Evolutionary conservation across 1,140 invertebrate genomes (phyloP).

Genomic region (Bombus turneri): DNA sequence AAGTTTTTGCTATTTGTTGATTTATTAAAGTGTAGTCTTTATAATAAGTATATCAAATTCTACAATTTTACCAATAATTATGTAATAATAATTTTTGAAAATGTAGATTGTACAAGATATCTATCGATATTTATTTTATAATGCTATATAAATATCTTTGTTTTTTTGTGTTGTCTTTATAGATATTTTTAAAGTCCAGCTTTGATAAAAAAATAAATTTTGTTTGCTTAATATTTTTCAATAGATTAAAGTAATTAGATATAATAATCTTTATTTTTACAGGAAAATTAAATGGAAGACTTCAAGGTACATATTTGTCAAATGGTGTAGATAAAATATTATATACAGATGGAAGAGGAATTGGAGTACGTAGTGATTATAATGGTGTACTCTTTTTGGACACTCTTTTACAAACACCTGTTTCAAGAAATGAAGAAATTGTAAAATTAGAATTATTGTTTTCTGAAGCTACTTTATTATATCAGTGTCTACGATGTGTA

Average conservation of each 20-base stretch:
- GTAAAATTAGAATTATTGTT: constrained; percentile 92
- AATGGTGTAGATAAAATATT: constrained; percentile 90
- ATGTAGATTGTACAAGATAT: background rate
- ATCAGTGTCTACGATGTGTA: constrained; percentile 89
- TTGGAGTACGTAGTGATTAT: constrained; percentile 93
- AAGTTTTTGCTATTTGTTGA: background rate
- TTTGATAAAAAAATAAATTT: background rate
- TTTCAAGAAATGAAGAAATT: constrained; percentile 87
- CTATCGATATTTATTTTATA: background rate
- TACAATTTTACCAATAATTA: background rate
- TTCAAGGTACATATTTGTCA: constrained; percentile 89
- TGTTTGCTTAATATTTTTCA: background rate
- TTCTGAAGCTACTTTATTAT: constrained; percentile 92
- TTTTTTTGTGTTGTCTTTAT: background rate
- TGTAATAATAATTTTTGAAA: background rate
- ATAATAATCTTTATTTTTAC: constrained; percentile 48
- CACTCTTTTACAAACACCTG: constrained; percentile 92
- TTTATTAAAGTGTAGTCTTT: background rate
- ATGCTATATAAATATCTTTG: background rate
- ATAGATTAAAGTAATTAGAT: background rate
- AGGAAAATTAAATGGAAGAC: constrained; percentile 83
- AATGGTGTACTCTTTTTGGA: constrained; percentile 94
- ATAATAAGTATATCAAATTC: background rate
- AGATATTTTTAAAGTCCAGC: background rate
- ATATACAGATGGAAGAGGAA: constrained; percentile 89